A percentile compares a stretch with the other conserved stretches of the same genome.
Conservation (phyloP, 2,888 invertebrate species). For the Drosophila robusta region DNA sequence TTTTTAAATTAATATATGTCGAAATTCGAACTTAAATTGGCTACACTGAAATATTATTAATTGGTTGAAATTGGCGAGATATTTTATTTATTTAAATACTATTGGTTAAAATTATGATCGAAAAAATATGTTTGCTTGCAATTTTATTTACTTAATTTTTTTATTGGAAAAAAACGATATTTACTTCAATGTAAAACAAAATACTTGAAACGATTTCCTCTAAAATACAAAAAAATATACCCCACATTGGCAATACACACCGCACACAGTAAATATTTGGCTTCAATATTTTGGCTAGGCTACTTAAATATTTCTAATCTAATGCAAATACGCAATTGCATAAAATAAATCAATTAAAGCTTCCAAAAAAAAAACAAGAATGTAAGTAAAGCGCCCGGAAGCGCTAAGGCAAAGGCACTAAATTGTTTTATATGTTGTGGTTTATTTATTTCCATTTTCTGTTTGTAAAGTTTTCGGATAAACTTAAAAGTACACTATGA, state of each 20-base stretch:
- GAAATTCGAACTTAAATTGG: neutral
- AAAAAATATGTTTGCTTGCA: neutral
- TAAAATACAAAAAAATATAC: neutral
- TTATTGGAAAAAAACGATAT: too few relatives aligned
- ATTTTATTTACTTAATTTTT: too few relatives aligned
- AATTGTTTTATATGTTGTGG: slow-evolving; percentile 36
- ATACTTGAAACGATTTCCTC: too few relatives aligned
- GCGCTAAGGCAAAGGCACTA: slow-evolving; percentile 31
- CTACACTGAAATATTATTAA: neutral
- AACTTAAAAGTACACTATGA: neutral
- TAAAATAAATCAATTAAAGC: slow-evolving; percentile 49
- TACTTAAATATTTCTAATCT: slow-evolving; percentile 31
- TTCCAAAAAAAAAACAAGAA: slow-evolving; percentile 32
- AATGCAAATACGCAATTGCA: slow-evolving; percentile 34
- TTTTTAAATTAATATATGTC: neutral
- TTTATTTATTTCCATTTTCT: neutral
- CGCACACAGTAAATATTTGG: slow-evolving; percentile 29
- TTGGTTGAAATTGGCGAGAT: neutral
- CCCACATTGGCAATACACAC: slow-evolving; percentile 17
- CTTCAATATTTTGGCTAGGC: slow-evolving; percentile 14
- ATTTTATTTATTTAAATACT: neutral
- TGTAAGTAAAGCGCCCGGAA: slow-evolving; percentile 26
- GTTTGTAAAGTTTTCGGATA: slow-evolving; percentile 6
- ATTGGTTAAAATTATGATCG: slow-evolving; percentile 3
- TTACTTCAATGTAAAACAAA: too few relatives aligned